A percentile compares a stretch with the other conserved stretches of the same genome.
phyloP scores from a whole-genome alignment of 2,113 vertebrate genomes.

The Hippocampus comes region DNA sequence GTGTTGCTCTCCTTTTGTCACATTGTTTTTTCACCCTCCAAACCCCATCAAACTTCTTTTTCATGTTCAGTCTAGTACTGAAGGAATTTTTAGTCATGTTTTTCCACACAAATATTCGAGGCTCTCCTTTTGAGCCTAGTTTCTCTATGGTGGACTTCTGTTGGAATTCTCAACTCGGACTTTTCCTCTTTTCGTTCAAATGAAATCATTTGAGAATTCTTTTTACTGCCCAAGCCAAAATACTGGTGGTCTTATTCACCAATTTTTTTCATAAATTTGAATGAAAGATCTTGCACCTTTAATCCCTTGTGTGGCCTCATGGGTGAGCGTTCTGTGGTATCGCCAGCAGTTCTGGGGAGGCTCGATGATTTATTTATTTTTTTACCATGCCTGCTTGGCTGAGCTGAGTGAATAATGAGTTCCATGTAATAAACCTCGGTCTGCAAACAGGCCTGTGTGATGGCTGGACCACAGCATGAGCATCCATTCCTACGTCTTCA shows the following conservation, averaged over 20 bases:
- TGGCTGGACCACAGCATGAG: slow-evolving; percentile 46
- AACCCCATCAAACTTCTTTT: not conserved
- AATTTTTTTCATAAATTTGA: not conserved
- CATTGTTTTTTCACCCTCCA: not conserved
- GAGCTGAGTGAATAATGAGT: slow-evolving; percentile 67
- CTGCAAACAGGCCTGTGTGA: slow-evolving; percentile 60
- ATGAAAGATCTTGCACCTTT: not conserved
- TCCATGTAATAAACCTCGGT: slow-evolving; percentile 68
- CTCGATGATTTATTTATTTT: slow-evolving; percentile 58
- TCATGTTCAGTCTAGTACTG: not conserved
- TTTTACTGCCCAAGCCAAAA: not conserved
- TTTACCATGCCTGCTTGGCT: slow-evolving; percentile 64
- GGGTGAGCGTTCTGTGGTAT: slow-evolving; percentile 19
- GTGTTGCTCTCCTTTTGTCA: not conserved
- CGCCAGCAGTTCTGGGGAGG: slow-evolving; percentile 49
- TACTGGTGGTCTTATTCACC: not conserved
- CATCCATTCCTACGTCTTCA: slow-evolving; percentile 61
- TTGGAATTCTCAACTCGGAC: not conserved
- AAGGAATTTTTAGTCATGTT: not conserved
- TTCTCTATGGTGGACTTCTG: not conserved
- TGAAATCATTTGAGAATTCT: not conserved
- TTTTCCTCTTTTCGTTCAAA: not conserved
- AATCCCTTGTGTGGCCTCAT: not conserved
- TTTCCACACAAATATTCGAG: not conserved
- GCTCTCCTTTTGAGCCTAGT: not conserved